phyloP scores from a whole-genome alignment of 1,140 invertebrate genomes.

The Odontomachus brunneus region DNA sequence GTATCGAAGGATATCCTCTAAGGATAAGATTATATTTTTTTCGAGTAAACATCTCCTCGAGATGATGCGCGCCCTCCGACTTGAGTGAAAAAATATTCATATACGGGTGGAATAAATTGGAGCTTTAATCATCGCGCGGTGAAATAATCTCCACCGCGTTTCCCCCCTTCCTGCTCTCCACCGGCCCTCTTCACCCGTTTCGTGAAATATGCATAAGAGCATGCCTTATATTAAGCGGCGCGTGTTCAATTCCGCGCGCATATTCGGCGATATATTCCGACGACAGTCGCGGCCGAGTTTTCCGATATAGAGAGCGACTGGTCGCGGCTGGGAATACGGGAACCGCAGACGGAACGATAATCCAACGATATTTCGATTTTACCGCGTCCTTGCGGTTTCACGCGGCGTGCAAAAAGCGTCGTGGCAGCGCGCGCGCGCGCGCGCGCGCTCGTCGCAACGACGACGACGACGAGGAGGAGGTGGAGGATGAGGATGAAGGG shows the following conservation, averaged over 20 bases:
- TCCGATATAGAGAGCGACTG: conserved; percentile 40
- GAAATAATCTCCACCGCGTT: background rate
- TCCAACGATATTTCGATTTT: conserved; percentile 58
- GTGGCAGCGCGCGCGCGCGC: background rate
- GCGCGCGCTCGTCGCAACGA: conserved; percentile 11
- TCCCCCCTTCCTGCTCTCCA: no score
- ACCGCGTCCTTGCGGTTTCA: conserved; percentile 44
- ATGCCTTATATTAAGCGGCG: conserved; percentile 8
- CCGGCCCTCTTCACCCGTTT: no score
- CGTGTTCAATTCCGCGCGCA: conserved; percentile 33
- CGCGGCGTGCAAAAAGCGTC: conserved; percentile 49
- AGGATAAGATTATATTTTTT: no score
- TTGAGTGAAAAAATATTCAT: conserved; percentile 13
- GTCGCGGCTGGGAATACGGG: conserved; percentile 41
- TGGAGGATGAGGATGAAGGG: no score
- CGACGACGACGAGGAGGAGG: background rate
- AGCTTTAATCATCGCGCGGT: conserved; percentile 12
- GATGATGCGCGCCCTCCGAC: no score
- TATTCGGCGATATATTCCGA: background rate
- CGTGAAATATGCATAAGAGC: background rate
- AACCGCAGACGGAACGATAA: conserved; percentile 52
- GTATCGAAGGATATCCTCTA: no score
- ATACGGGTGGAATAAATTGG: background rate
- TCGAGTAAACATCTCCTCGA: no score
- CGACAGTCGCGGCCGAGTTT: conserved; percentile 8